A percentile compares a stretch with the other conserved stretches of the same genome.
Evolutionary conservation across 2,888 invertebrate species (phyloP).

Genomic region (Drosophila neonasuta): DNA sequence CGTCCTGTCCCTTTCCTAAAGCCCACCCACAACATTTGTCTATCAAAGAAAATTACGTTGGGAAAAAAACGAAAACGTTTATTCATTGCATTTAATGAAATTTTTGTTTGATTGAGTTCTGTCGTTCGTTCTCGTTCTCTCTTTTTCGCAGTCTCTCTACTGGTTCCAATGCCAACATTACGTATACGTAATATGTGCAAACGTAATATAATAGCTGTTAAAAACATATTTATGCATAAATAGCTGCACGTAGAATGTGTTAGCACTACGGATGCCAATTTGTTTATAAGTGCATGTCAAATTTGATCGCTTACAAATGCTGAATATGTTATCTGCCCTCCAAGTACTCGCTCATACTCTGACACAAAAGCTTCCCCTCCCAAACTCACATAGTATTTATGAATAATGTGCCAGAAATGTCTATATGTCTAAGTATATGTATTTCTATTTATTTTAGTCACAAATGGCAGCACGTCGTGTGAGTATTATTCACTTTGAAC

Average conservation of each 20-base stretch:
- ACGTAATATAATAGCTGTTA: conserved; percentile 61
- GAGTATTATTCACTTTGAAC: conserved; percentile 71
- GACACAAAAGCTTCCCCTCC: background rate
- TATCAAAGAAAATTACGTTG: conserved; percentile 47
- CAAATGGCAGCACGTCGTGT: conserved; percentile 72
- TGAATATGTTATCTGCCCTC: background rate
- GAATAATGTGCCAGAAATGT: conserved; percentile 57
- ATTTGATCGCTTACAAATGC: conserved; percentile 65
- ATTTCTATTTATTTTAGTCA: conserved; percentile 71
- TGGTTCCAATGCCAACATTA: background rate
- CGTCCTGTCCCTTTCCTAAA: background rate
- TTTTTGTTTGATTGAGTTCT: conserved; percentile 53
- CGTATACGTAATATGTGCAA: conserved; percentile 60
- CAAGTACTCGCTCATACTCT: background rate
- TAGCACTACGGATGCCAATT: conserved; percentile 52
- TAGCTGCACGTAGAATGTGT: conserved; percentile 53
- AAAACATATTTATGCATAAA: conserved; percentile 63
- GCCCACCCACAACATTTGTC: conserved; percentile 30
- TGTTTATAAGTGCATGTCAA: conserved; percentile 70
- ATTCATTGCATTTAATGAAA: conserved; percentile 66
- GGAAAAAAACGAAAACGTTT: conserved; percentile 48
- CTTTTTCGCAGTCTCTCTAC: too few relatives aligned
- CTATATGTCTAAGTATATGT: conserved; percentile 20
- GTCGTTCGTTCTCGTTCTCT: background rate
- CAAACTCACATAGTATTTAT: conserved; percentile 60